phyloP scores from a whole-genome alignment of 2,797 vertebrate genomes.

The Onychomys arenicola region DNA sequence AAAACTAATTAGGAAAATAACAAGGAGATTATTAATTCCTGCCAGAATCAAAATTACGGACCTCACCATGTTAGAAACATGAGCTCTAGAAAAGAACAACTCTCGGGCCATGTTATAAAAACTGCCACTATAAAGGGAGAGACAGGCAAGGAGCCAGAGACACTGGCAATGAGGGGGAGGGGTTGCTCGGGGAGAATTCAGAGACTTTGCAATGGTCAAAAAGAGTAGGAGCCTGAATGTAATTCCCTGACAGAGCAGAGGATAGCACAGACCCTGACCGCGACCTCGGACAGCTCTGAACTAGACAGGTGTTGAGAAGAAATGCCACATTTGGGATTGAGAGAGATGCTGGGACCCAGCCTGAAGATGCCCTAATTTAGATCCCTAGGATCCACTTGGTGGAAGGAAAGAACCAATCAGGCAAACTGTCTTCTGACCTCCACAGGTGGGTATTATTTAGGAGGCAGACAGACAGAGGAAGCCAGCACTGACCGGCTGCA shows the following conservation, averaged over 20 bases:
- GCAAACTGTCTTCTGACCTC: neutral
- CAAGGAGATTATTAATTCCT: conserved; percentile 79
- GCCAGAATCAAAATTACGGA: conserved; percentile 76
- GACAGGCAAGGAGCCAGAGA: neutral
- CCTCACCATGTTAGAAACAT: conserved; percentile 54
- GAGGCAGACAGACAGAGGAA: neutral
- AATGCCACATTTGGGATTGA: neutral
- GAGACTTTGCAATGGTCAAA: neutral
- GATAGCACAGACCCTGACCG: neutral
- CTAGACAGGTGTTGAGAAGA: neutral
- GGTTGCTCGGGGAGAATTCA: neutral
- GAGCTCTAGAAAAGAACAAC: conserved; percentile 63
- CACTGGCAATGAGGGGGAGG: neutral
- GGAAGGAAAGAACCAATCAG: neutral
- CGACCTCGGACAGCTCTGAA: neutral
- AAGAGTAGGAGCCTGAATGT: neutral
- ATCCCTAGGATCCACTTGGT: neutral
- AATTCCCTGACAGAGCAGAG: neutral
- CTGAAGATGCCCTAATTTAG: neutral
- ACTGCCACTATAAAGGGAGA: neutral
- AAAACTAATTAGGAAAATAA: conserved; percentile 81
- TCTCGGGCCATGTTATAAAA: conserved; percentile 35
- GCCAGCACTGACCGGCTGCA: neutral
- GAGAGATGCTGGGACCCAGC: fast-evolving
- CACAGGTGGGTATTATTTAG: fast-evolving